phyloP scores from a whole-genome alignment of 2,888 invertebrate species.

The Liopterus haemorrhoidalis region DNA sequence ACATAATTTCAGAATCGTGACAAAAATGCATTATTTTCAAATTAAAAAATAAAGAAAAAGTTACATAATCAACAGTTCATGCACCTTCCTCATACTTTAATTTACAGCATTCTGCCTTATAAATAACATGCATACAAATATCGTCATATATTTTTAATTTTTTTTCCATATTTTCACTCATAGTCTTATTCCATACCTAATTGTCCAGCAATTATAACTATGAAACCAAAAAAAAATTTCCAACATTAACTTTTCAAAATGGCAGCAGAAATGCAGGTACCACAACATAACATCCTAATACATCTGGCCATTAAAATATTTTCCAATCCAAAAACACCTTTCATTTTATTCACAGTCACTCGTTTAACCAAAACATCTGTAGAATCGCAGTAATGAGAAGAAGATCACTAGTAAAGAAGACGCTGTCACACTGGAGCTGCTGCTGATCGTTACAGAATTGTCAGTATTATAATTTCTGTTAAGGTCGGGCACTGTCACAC shows the following conservation, averaged over 20 bases:
- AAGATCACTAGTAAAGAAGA: not conserved
- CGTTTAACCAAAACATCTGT: conserved; percentile 8
- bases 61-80: conserved; percentile 1
- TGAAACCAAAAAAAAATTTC: conserved; percentile 3
- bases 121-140: no score
- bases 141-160: no score
- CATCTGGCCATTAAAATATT: no score
- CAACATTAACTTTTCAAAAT: conserved; percentile 5
- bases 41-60: not conserved
- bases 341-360: conserved; percentile 10
- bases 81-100: no score
- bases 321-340: no score
- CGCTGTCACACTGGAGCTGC: not conserved
- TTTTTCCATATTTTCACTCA: no score
- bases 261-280: conserved; percentile 15
- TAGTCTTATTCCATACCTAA: no score
- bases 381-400: not conserved
- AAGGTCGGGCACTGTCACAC: not conserved
- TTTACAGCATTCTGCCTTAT: no score
- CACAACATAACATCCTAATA: conserved; percentile 16
- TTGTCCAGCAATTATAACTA: no score
- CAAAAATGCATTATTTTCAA: no score
- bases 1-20: no score
- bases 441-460: not conserved
- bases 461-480: not conserved